Evolutionary conservation across 2,113 vertebrate genomes (phyloP).

Genomic region (Anarhynchus alexandrinus): DNA sequence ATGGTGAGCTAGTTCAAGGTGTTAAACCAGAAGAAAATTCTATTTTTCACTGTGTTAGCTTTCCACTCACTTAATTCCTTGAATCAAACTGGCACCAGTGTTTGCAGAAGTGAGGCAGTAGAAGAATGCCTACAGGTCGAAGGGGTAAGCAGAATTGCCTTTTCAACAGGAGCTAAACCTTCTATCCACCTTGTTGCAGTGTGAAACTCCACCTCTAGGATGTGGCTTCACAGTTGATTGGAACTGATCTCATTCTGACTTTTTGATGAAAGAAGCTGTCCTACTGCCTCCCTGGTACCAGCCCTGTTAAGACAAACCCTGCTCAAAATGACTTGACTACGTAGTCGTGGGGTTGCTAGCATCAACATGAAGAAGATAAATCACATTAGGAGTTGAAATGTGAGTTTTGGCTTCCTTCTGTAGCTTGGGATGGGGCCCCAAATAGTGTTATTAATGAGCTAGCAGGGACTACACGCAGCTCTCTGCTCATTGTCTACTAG

Average conservation of each 20-base stretch:
- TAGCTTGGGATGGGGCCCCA: not conserved
- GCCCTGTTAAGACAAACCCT: not conserved
- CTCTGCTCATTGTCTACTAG: conserved; percentile 32
- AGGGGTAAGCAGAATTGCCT: not conserved
- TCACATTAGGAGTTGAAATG: not conserved
- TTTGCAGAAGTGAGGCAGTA: not conserved
- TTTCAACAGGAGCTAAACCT: not conserved
- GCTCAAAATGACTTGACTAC: not conserved
- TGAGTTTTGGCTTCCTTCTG: not conserved
- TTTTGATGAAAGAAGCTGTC: not conserved
- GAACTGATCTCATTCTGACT: not conserved
- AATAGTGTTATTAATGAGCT: not conserved
- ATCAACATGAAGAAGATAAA: not conserved
- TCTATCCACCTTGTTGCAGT: not conserved
- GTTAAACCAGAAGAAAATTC: not conserved
- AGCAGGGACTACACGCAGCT: not conserved
- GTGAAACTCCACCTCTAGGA: not conserved
- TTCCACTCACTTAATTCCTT: not conserved
- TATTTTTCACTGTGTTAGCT: not conserved
- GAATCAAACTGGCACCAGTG: not conserved
- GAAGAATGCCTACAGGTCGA: not conserved
- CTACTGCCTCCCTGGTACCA: not conserved
- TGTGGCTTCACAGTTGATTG: not conserved
- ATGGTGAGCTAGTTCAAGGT: not conserved
- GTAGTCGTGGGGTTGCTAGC: not conserved